A percentile compares a stretch with the other conserved stretches of the same genome.
Conservation (phyloP, 2,797 vertebrate genomes). For the Rhinophrynus dorsalis region DNA sequence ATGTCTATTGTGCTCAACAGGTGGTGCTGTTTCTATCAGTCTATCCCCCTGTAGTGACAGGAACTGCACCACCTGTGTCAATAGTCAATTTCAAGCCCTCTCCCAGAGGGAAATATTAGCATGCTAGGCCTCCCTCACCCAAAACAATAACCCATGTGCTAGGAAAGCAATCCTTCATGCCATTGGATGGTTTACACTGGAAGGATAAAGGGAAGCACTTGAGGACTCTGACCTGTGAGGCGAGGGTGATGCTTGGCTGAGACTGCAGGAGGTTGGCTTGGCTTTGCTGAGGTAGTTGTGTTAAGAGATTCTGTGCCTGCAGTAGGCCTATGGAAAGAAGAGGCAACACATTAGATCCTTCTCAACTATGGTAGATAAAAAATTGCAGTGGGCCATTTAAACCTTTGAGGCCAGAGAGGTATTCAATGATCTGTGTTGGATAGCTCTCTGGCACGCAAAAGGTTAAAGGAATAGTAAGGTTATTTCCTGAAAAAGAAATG, state of each 20-base stretch:
- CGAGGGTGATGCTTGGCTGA: conserved; percentile 96
- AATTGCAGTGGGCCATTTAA: no score
- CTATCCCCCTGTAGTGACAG: no score
- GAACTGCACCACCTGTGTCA: no score
- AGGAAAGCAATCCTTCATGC: background rate
- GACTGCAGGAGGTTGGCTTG: conserved; percentile 99
- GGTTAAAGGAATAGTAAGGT: no score
- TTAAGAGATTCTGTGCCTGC: conserved; percentile 96
- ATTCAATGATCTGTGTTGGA: no score
- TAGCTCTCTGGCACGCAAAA: no score
- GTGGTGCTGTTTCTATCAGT: no score
- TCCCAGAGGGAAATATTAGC: background rate
- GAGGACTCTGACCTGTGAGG: conserved; percentile 85
- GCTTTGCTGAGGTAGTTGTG: conserved; percentile 99
- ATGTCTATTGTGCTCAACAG: no score
- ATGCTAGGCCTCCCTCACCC: background rate
- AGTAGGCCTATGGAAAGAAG: conserved; percentile 79
- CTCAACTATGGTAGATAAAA: no score
- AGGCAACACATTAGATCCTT: background rate
- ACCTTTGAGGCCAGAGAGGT: no score
- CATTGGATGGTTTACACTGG: background rate
- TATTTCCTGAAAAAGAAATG: no score
- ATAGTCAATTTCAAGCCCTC: background rate
- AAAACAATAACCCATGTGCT: background rate
- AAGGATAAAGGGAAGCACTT: conserved; percentile 3